Conservation (phyloP, 2,797 vertebrate species). For the Thalassophryne amazonica region DNA sequence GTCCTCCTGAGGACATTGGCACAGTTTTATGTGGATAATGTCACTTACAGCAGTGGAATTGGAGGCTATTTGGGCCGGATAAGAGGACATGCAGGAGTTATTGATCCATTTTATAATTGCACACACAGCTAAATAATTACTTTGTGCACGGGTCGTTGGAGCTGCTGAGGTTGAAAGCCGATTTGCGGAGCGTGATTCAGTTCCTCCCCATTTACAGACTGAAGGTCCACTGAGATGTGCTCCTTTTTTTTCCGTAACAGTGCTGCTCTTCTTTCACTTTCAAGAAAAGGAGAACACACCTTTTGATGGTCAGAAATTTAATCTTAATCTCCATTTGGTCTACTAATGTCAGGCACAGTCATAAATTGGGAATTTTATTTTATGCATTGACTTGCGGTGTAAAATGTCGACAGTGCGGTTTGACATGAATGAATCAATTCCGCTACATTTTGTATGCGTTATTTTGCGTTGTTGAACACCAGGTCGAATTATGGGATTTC, state of each 20-base stretch:
- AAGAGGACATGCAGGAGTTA: slow-evolving; percentile 18
- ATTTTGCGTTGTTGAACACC: background rate
- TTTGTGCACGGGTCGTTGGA: slow-evolving; percentile 12
- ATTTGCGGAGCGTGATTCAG: slow-evolving; percentile 10
- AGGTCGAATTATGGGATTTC: slow-evolving; percentile 3
- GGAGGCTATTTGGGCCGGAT: slow-evolving; percentile 21
- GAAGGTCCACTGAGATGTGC: background rate
- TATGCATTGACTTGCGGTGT: background rate
- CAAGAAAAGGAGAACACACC: background rate
- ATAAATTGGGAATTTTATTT: background rate
- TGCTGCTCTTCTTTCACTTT: background rate
- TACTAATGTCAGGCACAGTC: background rate
- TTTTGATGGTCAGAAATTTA: slow-evolving; percentile 2
- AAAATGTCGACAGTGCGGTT: background rate
- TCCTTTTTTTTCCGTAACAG: slow-evolving; percentile 1
- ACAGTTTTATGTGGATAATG: slow-evolving; percentile 1
- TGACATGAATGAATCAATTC: slow-evolving; percentile 6
- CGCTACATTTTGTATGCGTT: background rate
- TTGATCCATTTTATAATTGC: slow-evolving; percentile 50
- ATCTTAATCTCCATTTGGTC: slow-evolving; percentile 15
- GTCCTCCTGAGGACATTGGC: too few relatives aligned
- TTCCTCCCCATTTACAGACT: slow-evolving; percentile 1
- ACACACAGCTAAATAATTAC: slow-evolving; percentile 16
- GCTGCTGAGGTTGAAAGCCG: slow-evolving; percentile 11
- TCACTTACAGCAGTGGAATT: slow-evolving; percentile 19